These are phyloP conservation scores for Nephrotoma flavescens DNA, from an alignment of 2,888 invertebrate genomes.

Conservation along the genomic window DNA sequence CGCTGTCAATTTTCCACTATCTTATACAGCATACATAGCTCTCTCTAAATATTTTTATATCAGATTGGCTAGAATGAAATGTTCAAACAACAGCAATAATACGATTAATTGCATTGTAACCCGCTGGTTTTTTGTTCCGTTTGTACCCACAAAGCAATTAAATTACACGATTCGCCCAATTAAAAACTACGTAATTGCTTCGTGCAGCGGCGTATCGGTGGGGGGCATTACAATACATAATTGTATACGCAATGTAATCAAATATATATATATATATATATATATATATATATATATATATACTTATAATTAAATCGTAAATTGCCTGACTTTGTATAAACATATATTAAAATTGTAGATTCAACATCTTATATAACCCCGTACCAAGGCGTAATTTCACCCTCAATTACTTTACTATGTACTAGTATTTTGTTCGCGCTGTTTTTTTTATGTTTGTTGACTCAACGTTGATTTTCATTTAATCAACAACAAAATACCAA, in stretches of 20 bases:
- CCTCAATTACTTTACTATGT: neutral
- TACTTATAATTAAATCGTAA: neutral
- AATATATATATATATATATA: neutral
- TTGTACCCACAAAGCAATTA: neutral
- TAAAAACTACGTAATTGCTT: neutral
- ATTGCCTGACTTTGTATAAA: neutral
- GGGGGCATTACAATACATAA: neutral
- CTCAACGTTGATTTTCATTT: neutral
- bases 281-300: neutral
- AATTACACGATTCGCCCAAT: neutral
- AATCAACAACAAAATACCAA: neutral
- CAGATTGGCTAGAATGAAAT: no score
- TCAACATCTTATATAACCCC: no score
- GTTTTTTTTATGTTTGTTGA: neutral
- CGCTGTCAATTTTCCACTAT: no score
- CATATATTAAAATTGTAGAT: neutral
- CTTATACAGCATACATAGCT: no score
- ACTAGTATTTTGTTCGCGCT: neutral
- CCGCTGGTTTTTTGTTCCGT: no score
- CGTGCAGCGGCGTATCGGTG: neutral
- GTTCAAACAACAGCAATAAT: no score
- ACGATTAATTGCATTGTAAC: no score
- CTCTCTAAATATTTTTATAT: no score
- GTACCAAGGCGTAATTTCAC: neutral
- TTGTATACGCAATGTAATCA: neutral